A percentile compares a stretch with the other conserved stretches of the same genome.
phyloP scores from a whole-genome alignment of 2,113 vertebrate species.

The Antechinus stuartii region DNA sequence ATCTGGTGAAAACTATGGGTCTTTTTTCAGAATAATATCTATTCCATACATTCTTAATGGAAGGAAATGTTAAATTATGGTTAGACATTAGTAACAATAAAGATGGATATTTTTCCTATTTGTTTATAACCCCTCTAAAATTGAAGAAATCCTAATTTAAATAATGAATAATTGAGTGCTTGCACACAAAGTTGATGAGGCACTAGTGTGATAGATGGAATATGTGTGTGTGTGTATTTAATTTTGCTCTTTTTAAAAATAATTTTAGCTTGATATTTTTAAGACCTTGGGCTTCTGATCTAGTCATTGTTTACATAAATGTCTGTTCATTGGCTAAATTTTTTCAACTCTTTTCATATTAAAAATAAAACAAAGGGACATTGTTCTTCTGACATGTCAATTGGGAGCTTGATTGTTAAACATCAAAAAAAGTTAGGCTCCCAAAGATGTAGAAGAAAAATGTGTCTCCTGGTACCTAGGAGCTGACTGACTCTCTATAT shows the following conservation, averaged over 20 bases:
- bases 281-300: neutral
- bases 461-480: neutral
- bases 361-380: neutral
- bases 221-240: conserved; percentile 28
- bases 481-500: conserved; percentile 45
- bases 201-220: conserved; percentile 20
- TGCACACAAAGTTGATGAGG: neutral
- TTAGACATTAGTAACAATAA: neutral
- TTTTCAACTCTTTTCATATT: conserved; percentile 35
- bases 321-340: conserved; percentile 28
- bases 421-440: neutral
- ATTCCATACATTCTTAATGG: neutral
- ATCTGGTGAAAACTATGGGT: neutral
- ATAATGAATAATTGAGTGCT: neutral
- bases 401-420: conserved; percentile 3
- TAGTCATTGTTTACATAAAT: conserved; percentile 32
- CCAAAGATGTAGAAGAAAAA: neutral
- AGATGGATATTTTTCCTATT: neutral
- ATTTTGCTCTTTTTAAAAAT: conserved; percentile 8
- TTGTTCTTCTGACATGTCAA: neutral
- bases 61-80: neutral
- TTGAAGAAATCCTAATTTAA: neutral
- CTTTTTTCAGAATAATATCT: neutral
- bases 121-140: neutral
- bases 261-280: conserved; percentile 13